phyloP scores from a whole-genome alignment of 1,140 invertebrate genomes.

The Drosophila sp. region DNA sequence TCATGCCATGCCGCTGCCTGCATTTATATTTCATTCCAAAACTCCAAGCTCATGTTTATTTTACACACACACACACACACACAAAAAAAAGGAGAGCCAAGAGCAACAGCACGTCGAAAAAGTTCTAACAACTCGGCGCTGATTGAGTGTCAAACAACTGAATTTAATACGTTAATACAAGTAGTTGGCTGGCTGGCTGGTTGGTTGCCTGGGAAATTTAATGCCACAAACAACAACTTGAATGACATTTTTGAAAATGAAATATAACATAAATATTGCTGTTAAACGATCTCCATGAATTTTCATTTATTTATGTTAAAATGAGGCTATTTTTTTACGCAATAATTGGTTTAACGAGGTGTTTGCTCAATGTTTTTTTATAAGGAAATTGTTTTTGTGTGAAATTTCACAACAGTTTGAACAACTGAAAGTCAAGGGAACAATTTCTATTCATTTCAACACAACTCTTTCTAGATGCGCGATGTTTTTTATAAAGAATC shows the following conservation, averaged over 20 bases:
- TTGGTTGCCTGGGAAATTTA: neutral
- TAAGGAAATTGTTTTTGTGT: neutral
- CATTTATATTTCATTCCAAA: slow-evolving; percentile 75
- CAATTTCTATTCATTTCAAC: too few relatives aligned
- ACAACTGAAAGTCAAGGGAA: too few relatives aligned
- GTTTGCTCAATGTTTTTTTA: too few relatives aligned
- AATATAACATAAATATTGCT: slow-evolving; percentile 1
- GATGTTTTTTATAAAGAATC: too few relatives aligned
- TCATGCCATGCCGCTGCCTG: slow-evolving; percentile 53
- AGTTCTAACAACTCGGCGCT: slow-evolving; percentile 72
- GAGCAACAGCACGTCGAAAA: slow-evolving; percentile 37
- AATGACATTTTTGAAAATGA: neutral
- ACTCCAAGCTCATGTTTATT: slow-evolving; percentile 72
- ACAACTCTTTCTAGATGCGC: too few relatives aligned
- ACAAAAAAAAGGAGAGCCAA: slow-evolving; percentile 72
- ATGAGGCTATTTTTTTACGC: neutral
- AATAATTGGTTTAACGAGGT: neutral
- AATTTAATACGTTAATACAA: slow-evolving; percentile 10
- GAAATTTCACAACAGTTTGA: neutral
- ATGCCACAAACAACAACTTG: neutral
- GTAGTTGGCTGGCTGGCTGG: neutral
- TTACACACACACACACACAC: slow-evolving; percentile 38
- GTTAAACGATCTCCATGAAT: neutral
- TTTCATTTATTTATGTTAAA: neutral
- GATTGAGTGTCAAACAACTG: slow-evolving; percentile 73